A percentile compares a stretch with the other conserved stretches of the same genome.
phyloP scores from a whole-genome alignment of 2,888 invertebrate species.

The Strigamia transsilvanica region DNA sequence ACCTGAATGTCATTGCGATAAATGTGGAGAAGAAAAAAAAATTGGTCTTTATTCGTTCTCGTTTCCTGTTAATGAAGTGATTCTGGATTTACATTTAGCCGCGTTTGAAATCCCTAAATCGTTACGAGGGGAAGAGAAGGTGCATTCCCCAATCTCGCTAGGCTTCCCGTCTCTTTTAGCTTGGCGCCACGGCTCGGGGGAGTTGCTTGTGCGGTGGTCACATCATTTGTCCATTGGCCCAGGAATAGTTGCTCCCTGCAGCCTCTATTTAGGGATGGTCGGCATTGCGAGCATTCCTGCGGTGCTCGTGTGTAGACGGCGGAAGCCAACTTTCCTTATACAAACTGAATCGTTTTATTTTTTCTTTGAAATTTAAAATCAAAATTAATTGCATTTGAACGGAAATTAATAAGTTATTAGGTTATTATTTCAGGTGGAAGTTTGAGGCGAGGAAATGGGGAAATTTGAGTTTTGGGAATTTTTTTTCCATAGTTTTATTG shows the following conservation, averaged over 20 bases:
- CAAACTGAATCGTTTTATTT: constrained; percentile 1
- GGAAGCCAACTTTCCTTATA: constrained; percentile 13
- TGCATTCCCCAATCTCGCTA: neutral
- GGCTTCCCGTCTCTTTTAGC: neutral
- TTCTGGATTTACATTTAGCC: constrained; percentile 23
- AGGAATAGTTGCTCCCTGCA: constrained; percentile 45
- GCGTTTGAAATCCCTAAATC: constrained; percentile 19
- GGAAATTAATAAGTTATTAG: neutral
- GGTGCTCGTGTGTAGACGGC: constrained; percentile 40
- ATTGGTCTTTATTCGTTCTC: neutral
- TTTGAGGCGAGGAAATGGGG: neutral
- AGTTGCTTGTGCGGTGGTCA: constrained; percentile 41
- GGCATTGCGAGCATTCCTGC: constrained; percentile 46
- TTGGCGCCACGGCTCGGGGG: constrained; percentile 40
- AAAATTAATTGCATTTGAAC: neutral
- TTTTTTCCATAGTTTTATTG: neutral
- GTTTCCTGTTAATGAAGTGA: constrained; percentile 45
- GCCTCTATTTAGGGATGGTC: constrained; percentile 49
- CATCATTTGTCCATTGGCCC: constrained; percentile 49
- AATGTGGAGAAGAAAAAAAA: constrained; percentile 10
- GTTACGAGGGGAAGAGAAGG: neutral
- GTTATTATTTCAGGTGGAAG: neutral
- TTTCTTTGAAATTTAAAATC: neutral
- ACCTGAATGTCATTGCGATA: constrained; percentile 40
- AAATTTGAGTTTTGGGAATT: neutral